phyloP scores from a whole-genome alignment of 2,888 invertebrate genomes.

The Poecilus cupreus region DNA sequence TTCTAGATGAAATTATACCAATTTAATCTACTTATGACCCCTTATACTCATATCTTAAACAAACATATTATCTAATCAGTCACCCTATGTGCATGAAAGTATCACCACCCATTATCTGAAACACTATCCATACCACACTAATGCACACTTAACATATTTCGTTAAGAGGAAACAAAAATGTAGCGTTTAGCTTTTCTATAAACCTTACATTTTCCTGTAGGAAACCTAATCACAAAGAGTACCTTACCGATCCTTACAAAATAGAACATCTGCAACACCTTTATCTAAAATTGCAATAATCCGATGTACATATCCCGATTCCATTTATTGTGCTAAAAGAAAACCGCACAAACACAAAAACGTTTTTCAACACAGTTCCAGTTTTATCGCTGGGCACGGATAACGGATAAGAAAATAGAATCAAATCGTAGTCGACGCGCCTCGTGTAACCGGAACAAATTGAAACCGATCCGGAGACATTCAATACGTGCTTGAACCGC shows the following conservation, averaged over 20 bases:
- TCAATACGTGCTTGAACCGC: conserved; percentile 14
- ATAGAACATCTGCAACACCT: neutral
- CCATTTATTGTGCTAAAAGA: neutral
- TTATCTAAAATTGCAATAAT: neutral
- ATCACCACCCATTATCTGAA: neutral
- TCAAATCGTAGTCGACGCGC: neutral
- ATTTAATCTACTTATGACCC: conserved; percentile 2
- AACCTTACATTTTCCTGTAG: no score
- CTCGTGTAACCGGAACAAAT: conserved; percentile 32
- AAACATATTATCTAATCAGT: neutral
- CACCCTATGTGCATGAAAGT: neutral
- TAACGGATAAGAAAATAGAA: conserved; percentile 42
- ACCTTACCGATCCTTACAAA: no score
- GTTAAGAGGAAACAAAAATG: no score
- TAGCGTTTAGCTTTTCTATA: no score
- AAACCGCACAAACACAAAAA: neutral
- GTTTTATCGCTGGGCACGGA: neutral
- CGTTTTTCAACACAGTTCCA: neutral
- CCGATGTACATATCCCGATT: neutral
- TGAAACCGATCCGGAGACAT: conserved; percentile 37
- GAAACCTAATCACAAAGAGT: no score
- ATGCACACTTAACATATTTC: neutral
- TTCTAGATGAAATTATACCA: neutral
- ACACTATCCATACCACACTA: neutral
- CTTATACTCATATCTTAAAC: neutral